Conservation (phyloP, 2,888 invertebrate genomes). For the Drosophila monieri region DNA sequence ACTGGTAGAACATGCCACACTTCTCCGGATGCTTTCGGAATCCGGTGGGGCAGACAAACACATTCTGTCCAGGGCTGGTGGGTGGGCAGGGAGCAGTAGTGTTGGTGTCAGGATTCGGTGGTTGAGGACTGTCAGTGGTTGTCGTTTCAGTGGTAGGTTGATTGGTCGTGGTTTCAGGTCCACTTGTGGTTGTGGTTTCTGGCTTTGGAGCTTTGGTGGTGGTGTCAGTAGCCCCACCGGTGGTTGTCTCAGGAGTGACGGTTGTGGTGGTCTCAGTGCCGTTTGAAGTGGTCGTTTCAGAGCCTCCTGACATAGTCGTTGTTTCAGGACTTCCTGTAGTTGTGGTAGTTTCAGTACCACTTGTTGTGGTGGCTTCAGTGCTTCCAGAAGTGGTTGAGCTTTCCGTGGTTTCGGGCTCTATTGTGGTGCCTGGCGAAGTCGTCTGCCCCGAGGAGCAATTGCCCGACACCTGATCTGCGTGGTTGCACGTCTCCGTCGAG, state of each 20-base stretch:
- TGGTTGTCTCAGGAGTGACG: constrained; percentile 7
- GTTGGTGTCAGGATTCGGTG: constrained; percentile 18
- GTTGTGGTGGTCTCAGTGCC: constrained; percentile 39
- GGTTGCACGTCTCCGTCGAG: constrained; percentile 85
- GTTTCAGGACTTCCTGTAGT: constrained; percentile 12
- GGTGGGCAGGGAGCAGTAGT: constrained; percentile 65
- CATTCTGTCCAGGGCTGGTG: constrained; percentile 87
- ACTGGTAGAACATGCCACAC: constrained; percentile 93
- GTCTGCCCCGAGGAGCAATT: constrained; percentile 77
- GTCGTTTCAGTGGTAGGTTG: constrained; percentile 33
- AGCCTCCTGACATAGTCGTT: constrained; percentile 6
- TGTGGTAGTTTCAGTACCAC: constrained; percentile 6
- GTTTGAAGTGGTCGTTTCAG: constrained; percentile 25
- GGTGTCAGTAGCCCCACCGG: neutral
- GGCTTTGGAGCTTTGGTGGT: constrained; percentile 19
- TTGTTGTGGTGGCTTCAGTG: constrained; percentile 16
- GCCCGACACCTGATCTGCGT: constrained; percentile 78
- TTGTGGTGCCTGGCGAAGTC: constrained; percentile 41
- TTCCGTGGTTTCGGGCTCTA: constrained; percentile 42
- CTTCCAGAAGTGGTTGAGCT: constrained; percentile 8
- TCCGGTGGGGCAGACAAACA: constrained; percentile 92
- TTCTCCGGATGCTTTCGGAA: constrained; percentile 92
- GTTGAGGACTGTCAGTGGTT: constrained; percentile 24
- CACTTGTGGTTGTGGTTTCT: constrained; percentile 24
- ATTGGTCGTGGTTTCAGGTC: constrained; percentile 30